phyloP scores from a whole-genome alignment of 2,797 vertebrate species.

The Chelmon rostratus region DNA sequence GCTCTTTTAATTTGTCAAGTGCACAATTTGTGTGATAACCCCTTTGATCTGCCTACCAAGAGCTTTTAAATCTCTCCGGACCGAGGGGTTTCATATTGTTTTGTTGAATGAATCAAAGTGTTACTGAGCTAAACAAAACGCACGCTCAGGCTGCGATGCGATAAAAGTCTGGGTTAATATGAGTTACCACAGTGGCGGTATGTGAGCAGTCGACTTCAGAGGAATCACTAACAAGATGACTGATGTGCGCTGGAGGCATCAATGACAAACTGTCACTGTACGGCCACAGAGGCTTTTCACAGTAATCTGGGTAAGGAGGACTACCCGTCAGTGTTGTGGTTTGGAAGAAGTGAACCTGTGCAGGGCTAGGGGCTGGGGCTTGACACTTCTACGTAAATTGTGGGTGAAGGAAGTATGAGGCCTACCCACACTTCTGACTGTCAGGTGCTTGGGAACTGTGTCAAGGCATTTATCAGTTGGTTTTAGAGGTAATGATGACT shows the following conservation, averaged over 20 bases:
- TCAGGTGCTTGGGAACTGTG: slow-evolving; percentile 65
- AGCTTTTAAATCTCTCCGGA: slow-evolving; percentile 43
- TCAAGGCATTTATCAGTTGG: not conserved
- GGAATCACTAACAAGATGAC: slow-evolving; percentile 79
- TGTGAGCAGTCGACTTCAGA: slow-evolving; percentile 69
- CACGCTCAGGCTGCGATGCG: slow-evolving; percentile 54
- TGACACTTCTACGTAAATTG: slow-evolving; percentile 81
- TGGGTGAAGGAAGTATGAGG: slow-evolving; percentile 72
- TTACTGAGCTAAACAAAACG: slow-evolving; percentile 59
- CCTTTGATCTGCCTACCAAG: slow-evolving; percentile 54
- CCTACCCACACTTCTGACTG: slow-evolving; percentile 51
- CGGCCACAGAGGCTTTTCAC: slow-evolving; percentile 76
- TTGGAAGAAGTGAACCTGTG: slow-evolving; percentile 75
- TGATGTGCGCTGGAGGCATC: slow-evolving; percentile 71
- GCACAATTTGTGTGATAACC: not conserved
- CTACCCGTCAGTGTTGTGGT: slow-evolving; percentile 82
- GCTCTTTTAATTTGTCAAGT: slow-evolving; percentile 18
- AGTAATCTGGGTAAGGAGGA: slow-evolving; percentile 74
- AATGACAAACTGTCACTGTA: slow-evolving; percentile 81
- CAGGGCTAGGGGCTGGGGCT: slow-evolving; percentile 49
- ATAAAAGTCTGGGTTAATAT: slow-evolving; percentile 68
- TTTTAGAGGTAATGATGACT: slow-evolving; percentile 13
- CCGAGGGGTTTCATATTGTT: slow-evolving; percentile 68
- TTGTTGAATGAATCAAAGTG: slow-evolving; percentile 85
- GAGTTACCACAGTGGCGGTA: slow-evolving; percentile 72